Evolutionary conservation across 1,140 invertebrate species (phyloP), one percentile per base, ranked within the genome.

Genomic region (Zaprionus vittiger): DNA sequence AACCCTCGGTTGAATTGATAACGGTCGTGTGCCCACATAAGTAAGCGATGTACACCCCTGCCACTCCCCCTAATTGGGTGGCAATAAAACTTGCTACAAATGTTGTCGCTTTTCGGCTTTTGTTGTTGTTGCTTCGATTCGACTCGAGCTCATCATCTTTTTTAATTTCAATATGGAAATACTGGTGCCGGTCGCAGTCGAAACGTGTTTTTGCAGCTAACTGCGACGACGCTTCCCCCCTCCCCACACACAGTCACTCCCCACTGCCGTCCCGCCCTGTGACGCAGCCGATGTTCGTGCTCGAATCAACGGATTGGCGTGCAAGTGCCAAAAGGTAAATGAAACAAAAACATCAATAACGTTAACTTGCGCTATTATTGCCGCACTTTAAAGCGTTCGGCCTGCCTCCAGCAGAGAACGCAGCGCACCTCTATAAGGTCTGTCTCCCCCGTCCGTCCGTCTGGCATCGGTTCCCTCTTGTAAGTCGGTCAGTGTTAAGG

Each of bases 41-140:
- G 20, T 52, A 5, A 52, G 3, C 47, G 22, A 52, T 52, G n/a
- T 47, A n/a, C n/a, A n/a, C 41, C n/a, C 26, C 31, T 34, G 31
- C 31, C 20, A 12, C 11, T 7, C 22, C 22, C 14, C 22, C 47
- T 4, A 52, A 57, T 56, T 66, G 70, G 56, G 68, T 56, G 71
- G 65, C 41, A 70, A 79, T 71, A 56, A 82, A 85, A 85, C 65
- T 70, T 79, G 82, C 79, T 85, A 87, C 83, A 80, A 68, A 77
- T 84, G 56, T 63, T 57, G 41, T 47, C n/a, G 41, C n/a, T 68
- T 73, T 74, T 52, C 34, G 26, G 7, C 31, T 57, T 14, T 57
- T 57, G 28, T 37, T 59, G 7, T 56, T 28, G 26, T 20, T 59
- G 66, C 69, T 61, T 56, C 47, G 56, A 57, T 17, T 62, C 63